Conservation (phyloP, 2,888 invertebrate species). For the Zootermopsis nevadensis region DNA sequence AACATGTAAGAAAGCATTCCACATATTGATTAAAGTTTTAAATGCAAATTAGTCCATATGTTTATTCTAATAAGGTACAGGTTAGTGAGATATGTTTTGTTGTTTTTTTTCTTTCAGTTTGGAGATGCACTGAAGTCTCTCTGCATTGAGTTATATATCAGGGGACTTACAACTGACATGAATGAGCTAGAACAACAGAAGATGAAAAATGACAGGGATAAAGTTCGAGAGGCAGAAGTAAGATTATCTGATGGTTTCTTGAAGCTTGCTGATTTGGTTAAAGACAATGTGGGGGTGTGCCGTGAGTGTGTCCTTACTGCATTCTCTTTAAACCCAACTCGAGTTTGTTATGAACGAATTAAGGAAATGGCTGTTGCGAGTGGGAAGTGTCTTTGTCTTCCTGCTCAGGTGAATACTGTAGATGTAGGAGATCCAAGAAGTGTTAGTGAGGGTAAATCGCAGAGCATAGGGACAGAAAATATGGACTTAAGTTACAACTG, state of each 20-base stretch:
- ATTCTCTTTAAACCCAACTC: conserved; percentile 79
- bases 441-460: not conserved
- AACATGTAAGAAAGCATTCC: too few relatives aligned
- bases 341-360: conserved; percentile 70
- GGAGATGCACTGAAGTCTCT: conserved; percentile 70
- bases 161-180: conserved; percentile 80
- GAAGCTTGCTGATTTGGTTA: conserved; percentile 71
- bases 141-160: conserved; percentile 78
- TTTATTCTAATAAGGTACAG: not conserved
- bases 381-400: conserved; percentile 59
- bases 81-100: not conserved
- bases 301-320: conserved; percentile 80
- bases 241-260: conserved; percentile 72
- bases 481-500: not conserved
- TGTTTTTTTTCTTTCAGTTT: conserved; percentile 64
- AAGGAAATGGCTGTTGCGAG: conserved; percentile 66
- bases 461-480: not conserved
- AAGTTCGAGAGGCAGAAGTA: conserved; percentile 67
- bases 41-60: not conserved
- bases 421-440: not conserved
- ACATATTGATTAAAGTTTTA: too few relatives aligned
- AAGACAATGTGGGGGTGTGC: conserved; percentile 70
- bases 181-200: conserved; percentile 78
- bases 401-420: conserved; percentile 13
- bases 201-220: conserved; percentile 67